Evolutionary conservation across 2,113 vertebrate genomes (phyloP).

Genomic region (Copsychus sechellarum): DNA sequence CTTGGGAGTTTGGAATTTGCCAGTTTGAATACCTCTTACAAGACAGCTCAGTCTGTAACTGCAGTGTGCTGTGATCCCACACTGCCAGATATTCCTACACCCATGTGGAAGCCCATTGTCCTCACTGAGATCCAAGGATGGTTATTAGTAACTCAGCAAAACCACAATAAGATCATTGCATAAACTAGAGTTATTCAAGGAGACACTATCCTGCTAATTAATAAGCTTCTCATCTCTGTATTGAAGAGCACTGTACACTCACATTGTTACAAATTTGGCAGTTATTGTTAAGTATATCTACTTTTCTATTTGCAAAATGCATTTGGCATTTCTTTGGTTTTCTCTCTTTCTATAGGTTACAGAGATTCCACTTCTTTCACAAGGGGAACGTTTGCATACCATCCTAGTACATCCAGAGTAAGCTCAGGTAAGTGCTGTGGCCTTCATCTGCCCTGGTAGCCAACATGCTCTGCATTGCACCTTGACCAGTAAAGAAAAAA

Average conservation of each 20-base stretch:
- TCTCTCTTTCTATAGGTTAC: slow-evolving; percentile 14
- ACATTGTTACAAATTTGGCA: neutral
- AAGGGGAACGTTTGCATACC: neutral
- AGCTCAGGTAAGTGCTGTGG: slow-evolving; percentile 25
- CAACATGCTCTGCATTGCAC: neutral
- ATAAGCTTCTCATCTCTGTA: neutral
- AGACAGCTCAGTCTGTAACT: neutral
- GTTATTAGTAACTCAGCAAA: neutral
- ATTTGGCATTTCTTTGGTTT: neutral
- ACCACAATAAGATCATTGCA: neutral
- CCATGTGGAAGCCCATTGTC: rapidly evolving
- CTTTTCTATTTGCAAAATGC: neutral
- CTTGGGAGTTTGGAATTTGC: neutral
- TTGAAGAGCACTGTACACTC: neutral
- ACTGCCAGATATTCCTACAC: neutral
- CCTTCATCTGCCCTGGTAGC: neutral
- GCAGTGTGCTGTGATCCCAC: neutral
- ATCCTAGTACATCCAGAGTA: neutral
- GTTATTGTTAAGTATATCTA: neutral
- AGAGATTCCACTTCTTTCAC: neutral
- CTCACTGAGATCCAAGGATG: neutral
- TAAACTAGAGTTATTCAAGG: neutral
- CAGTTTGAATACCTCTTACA: neutral
- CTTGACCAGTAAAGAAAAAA: neutral
- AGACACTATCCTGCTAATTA: neutral